These are phyloP conservation scores for Synanthedon myopaeformis DNA, from an alignment of 2,888 invertebrate species.

Conservation along the genomic window DNA sequence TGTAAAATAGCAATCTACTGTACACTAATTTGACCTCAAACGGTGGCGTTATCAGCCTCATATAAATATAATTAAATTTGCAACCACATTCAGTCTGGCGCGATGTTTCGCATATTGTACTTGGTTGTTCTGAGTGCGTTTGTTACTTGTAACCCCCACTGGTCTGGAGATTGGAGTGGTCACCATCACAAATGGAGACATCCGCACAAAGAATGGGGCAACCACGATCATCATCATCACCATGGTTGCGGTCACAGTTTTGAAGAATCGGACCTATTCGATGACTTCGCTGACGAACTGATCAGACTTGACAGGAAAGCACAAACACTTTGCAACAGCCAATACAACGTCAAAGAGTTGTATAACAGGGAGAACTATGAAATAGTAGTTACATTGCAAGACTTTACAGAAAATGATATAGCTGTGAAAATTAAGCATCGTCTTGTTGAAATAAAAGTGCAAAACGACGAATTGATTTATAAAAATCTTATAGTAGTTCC, in stretches of 20 bases:
- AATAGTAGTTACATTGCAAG: constrained; percentile 1
- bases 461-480: constrained; percentile 1
- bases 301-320: constrained; percentile 6
- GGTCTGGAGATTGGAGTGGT: constrained; percentile 2
- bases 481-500: constrained; percentile 6
- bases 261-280: constrained; percentile 2
- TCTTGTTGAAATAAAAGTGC: constrained; percentile 6
- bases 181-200: constrained; percentile 7
- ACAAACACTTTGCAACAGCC: constrained; percentile 3
- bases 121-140: background rate
- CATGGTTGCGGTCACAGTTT: background rate
- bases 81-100: too few relatives aligned
- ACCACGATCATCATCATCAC: background rate
- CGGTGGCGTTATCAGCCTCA: too few relatives aligned
- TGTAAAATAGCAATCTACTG: too few relatives aligned
- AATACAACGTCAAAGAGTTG: background rate
- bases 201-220: constrained; percentile 1
- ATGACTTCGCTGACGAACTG: constrained; percentile 5
- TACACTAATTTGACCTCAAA: too few relatives aligned
- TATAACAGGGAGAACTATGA: constrained; percentile 3
- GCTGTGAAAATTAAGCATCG: constrained; percentile 6
- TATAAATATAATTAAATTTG: too few relatives aligned
- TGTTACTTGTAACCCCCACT: background rate
- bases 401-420: constrained; percentile 4
- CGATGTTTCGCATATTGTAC: background rate